A percentile compares a stretch with the other conserved stretches of the same genome.
phyloP scores from a whole-genome alignment of 2,888 invertebrate genomes.

The Plagiodera versicolora region DNA sequence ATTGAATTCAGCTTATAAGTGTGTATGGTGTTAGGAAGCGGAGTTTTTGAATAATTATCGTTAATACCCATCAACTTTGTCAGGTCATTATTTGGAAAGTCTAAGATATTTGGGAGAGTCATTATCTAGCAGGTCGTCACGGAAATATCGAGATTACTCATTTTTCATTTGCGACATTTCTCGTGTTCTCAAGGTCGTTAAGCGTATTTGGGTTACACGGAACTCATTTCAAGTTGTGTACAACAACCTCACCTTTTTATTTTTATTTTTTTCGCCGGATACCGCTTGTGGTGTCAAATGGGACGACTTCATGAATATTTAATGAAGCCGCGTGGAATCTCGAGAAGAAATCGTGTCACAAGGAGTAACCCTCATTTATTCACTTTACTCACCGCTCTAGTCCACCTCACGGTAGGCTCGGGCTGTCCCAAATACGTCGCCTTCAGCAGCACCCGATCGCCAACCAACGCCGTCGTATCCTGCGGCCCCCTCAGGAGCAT shows the following conservation, averaged over 20 bases:
- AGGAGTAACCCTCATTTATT: too few relatives aligned
- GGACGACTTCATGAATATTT: conserved; percentile 2
- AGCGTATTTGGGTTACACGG: not conserved
- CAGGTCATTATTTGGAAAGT: too few relatives aligned
- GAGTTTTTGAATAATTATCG: too few relatives aligned
- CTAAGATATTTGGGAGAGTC: too few relatives aligned
- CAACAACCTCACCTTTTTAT: not conserved
- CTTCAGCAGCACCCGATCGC: conserved; percentile 65
- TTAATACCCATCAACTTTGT: too few relatives aligned
- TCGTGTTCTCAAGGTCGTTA: not conserved
- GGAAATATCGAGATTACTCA: not conserved
- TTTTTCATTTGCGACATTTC: not conserved
- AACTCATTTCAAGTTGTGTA: not conserved
- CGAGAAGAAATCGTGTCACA: conserved; percentile 1
- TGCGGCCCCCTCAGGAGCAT: conserved; percentile 57
- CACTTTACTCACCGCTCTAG: conserved; percentile 65
- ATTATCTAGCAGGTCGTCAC: too few relatives aligned
- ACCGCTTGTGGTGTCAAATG: not conserved
- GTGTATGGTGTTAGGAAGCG: too few relatives aligned
- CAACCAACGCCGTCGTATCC: conserved; percentile 63
- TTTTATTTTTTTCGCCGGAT: not conserved
- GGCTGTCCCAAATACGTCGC: conserved; percentile 66
- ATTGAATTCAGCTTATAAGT: too few relatives aligned
- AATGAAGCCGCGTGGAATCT: not conserved
- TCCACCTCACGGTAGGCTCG: conserved; percentile 67